Percentiles rank a stretch among this genome's conserved stretches.
Evolutionary conservation across 1,140 invertebrate species (phyloP).

Genomic region (Triops cancriformis): DNA sequence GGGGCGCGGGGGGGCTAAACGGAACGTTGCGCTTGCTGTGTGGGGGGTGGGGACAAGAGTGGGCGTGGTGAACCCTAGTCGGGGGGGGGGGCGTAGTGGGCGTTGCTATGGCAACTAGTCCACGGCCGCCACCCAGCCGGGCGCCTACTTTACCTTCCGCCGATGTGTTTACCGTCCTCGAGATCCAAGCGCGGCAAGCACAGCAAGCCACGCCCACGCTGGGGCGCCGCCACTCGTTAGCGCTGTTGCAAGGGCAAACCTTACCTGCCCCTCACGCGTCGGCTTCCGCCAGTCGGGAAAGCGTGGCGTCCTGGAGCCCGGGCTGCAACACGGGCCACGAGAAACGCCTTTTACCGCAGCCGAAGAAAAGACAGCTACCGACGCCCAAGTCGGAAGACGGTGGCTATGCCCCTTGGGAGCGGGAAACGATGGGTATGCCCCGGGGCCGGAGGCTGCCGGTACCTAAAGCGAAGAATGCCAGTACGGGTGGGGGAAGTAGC

Average conservation of each 20-base stretch:
- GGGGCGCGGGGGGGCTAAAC: too few species aligned
- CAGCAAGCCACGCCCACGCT: not conserved
- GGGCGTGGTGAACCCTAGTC: not conserved
- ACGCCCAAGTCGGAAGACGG: not conserved
- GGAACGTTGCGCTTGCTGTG: too few species aligned
- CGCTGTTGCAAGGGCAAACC: not conserved
- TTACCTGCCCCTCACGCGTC: not conserved
- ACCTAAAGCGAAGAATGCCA: not conserved
- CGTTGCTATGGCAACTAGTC: conserved; percentile 3
- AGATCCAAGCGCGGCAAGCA: not conserved
- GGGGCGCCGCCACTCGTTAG: not conserved
- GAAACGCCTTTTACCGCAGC: not conserved
- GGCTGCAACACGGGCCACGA: not conserved
- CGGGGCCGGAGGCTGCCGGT: not conserved
- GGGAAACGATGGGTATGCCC: not conserved
- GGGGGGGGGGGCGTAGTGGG: not conserved
- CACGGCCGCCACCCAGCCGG: not conserved
- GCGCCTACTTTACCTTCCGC: not conserved
- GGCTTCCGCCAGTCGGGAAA: not conserved
- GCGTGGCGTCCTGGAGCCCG: not conserved
- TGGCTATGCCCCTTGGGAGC: not conserved
- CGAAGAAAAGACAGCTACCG: not conserved
- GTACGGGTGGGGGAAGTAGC: not conserved
- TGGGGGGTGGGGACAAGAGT: not conserved
- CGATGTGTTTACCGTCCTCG: not conserved